Evolutionary conservation across 2,888 invertebrate species (phyloP).

Genomic region (Tipula vernalis): DNA sequence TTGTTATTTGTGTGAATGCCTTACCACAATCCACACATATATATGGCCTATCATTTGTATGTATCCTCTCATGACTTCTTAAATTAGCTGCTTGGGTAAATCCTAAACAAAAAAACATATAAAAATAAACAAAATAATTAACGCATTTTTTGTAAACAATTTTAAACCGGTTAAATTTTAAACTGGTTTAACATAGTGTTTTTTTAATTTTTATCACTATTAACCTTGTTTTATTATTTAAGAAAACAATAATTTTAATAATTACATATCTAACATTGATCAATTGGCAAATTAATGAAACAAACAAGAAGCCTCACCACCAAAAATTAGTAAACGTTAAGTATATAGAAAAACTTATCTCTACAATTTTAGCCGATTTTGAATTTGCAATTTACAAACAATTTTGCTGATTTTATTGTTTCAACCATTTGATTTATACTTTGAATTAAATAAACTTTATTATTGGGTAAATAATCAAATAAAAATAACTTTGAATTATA

Average conservation of each 20-base stretch:
- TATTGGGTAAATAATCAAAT: no score
- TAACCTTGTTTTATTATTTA: background rate
- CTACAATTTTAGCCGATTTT: no score
- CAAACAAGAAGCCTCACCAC: no score
- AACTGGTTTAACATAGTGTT: background rate
- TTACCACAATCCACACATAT: constrained; percentile 36
- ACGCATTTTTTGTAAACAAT: background rate
- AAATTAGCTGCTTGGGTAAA: constrained; percentile 37
- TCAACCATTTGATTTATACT: no score
- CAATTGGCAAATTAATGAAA: no score
- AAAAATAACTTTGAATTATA: no score
- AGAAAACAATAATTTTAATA: background rate
- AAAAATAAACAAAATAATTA: background rate
- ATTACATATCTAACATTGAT: no score
- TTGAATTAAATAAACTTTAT: no score
- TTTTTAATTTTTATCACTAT: background rate
- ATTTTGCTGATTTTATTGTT: no score
- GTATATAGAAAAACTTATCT: no score
- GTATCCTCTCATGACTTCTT: constrained; percentile 35
- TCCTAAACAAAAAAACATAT: constrained; percentile 21
- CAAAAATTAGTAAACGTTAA: no score
- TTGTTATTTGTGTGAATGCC: constrained; percentile 37
- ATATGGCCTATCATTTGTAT: constrained; percentile 36
- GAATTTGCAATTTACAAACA: no score
- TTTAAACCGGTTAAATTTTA: background rate